Percentiles rank a stretch among this genome's conserved stretches.
Evolutionary conservation across 2,113 vertebrate genomes (phyloP).

Genomic region (Hymenochirus boettgeri): DNA sequence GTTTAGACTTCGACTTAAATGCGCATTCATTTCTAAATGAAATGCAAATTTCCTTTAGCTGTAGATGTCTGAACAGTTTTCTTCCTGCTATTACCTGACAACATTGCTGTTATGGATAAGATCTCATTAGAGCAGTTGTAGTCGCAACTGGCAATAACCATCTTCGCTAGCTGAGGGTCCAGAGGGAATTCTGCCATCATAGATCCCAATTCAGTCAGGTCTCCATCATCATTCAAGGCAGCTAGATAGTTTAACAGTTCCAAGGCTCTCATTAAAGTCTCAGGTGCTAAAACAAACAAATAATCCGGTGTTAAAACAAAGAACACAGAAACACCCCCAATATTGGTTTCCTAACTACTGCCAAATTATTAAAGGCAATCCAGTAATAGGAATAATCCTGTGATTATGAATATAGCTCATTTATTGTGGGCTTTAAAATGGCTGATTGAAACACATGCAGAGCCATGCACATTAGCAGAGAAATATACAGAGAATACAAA

Average conservation of each 20-base stretch:
- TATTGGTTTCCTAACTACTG: too few relatives aligned
- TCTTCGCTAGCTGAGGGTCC: slow-evolving; percentile 95
- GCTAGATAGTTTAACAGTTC: slow-evolving; percentile 95
- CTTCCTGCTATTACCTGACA: slow-evolving; percentile 91
- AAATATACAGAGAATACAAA: not conserved
- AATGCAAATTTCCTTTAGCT: slow-evolving; percentile 18
- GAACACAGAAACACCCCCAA: too few relatives aligned
- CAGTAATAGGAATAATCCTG: too few relatives aligned
- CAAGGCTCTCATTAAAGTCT: slow-evolving; percentile 94
- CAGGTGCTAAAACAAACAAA: slow-evolving; percentile 73
- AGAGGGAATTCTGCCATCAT: slow-evolving; percentile 98
- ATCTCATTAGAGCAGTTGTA: slow-evolving; percentile 98
- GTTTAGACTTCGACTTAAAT: not conserved
- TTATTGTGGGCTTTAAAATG: too few relatives aligned
- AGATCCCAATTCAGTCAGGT: slow-evolving; percentile 92
- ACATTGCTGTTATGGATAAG: slow-evolving; percentile 97
- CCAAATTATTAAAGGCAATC: too few relatives aligned
- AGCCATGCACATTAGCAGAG: too few relatives aligned
- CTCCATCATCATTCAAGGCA: slow-evolving; percentile 91
- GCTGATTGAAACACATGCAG: too few relatives aligned
- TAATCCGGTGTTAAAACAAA: too few relatives aligned
- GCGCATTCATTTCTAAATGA: not conserved
- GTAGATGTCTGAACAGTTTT: slow-evolving; percentile 52
- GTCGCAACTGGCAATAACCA: slow-evolving; percentile 98
- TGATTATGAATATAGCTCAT: too few relatives aligned